These are phyloP conservation scores for Byasa hedistus DNA, from an alignment of 2,888 invertebrate species.

Conservation along the genomic window DNA sequence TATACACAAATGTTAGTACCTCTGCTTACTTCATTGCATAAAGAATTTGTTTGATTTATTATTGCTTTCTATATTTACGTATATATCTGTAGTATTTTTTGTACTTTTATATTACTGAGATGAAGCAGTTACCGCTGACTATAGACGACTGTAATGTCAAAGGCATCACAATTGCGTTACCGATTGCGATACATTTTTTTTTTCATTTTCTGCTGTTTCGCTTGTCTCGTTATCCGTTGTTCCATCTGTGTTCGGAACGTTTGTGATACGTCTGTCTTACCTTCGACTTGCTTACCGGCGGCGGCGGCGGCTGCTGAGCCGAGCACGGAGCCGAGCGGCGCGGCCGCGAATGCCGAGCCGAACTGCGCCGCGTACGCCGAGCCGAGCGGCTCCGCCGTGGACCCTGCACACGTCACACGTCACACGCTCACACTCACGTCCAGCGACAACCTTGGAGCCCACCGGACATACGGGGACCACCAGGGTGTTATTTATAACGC, in stretches of 20 bases:
- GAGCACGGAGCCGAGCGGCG: slow-evolving; percentile 82
- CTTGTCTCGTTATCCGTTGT: background rate
- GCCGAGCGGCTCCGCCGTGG: slow-evolving; percentile 79
- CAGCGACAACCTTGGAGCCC: background rate
- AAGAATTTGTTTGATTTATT: too few species aligned
- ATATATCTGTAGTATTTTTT: too few species aligned
- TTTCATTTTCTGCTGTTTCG: background rate
- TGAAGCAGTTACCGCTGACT: too few species aligned
- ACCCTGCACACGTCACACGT: slow-evolving; percentile 64
- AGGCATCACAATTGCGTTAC: too few species aligned
- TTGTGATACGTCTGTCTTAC: slow-evolving; percentile 54
- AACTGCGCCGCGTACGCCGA: slow-evolving; percentile 83
- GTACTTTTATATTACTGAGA: too few species aligned
- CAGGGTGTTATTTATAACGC: too few species aligned
- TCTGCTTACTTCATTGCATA: too few species aligned
- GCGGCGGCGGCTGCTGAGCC: slow-evolving; percentile 88
- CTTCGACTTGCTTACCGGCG: slow-evolving; percentile 95
- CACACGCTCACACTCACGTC: background rate
- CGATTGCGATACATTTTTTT: too few species aligned
- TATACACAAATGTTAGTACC: too few species aligned
- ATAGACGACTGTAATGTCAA: too few species aligned
- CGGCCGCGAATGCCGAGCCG: slow-evolving; percentile 82
- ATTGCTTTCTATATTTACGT: too few species aligned
- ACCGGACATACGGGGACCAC: background rate
- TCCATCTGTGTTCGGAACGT: background rate